Percentiles rank a stretch among this genome's conserved stretches.
phyloP scores from a whole-genome alignment of 2,113 vertebrate species.

The Meriones unguiculatus region DNA sequence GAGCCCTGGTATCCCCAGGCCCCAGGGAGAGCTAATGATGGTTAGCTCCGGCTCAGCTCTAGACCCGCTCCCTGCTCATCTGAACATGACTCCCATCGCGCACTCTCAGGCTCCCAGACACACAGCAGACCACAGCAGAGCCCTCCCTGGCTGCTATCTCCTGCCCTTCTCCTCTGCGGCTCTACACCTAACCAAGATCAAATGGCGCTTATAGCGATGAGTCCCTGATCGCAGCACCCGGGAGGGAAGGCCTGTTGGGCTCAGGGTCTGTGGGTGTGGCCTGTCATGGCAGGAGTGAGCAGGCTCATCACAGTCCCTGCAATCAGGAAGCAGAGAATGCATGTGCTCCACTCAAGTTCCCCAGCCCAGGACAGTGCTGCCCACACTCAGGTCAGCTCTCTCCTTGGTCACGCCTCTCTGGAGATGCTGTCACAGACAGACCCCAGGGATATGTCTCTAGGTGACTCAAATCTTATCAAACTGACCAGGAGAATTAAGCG shows the following conservation, averaged over 20 bases:
- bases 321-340: not conserved
- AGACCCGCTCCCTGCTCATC: not conserved
- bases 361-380: too few relatives aligned
- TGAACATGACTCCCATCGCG: rapidly evolving
- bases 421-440: not conserved
- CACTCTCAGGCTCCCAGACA: not conserved
- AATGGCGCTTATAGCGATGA: not conserved
- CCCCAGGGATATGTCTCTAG: not conserved
- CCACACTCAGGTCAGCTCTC: not conserved
- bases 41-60: not conserved
- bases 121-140: too few relatives aligned
- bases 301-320: not conserved
- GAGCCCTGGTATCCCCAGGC: not conserved
- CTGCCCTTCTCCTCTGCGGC: not conserved
- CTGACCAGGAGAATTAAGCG: not conserved
- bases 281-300: not conserved
- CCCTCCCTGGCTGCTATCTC: not conserved
- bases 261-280: not conserved
- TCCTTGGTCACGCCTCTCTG: not conserved
- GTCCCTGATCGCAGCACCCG: too few relatives aligned
- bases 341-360: not conserved
- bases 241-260: not conserved
- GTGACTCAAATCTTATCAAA: not conserved
- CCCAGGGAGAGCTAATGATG: not conserved
- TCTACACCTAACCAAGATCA: not conserved